phyloP scores from a whole-genome alignment of 2,888 invertebrate species.

The Eremobia ochroleuca region DNA sequence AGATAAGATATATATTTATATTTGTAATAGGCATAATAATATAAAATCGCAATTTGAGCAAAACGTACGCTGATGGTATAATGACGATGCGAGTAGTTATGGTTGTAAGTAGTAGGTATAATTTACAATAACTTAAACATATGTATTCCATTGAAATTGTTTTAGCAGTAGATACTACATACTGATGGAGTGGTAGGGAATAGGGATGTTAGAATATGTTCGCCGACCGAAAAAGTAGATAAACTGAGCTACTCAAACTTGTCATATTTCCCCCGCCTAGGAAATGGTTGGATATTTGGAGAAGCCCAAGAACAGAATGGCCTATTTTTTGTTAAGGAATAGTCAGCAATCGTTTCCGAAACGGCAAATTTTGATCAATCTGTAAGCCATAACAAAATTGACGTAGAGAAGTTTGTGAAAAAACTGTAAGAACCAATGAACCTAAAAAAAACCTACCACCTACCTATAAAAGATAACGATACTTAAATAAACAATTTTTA shows the following conservation, averaged over 20 bases:
- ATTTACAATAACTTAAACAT: neutral
- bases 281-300: neutral
- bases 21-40: conserved; percentile 39
- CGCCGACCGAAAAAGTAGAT: neutral
- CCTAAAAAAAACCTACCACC: too few species aligned
- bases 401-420: neutral
- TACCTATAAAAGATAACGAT: conserved; percentile 4
- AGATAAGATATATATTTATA: conserved; percentile 57
- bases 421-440: neutral
- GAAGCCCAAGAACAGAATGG: neutral
- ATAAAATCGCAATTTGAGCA: conserved; percentile 22
- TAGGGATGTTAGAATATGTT: neutral
- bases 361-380: neutral
- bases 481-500: neutral
- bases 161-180: too few species aligned
- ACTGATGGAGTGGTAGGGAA: neutral
- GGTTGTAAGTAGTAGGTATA: neutral
- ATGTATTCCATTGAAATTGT: neutral
- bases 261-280: neutral
- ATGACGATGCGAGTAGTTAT: neutral
- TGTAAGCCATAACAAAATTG: neutral
- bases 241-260: neutral
- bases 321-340: neutral
- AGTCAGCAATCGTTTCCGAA: neutral
- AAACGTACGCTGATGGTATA: neutral